Evolutionary conservation across 2,888 invertebrate genomes (phyloP), one percentile per base, ranked within the genome.

Genomic region (Andrena bicolor): DNA sequence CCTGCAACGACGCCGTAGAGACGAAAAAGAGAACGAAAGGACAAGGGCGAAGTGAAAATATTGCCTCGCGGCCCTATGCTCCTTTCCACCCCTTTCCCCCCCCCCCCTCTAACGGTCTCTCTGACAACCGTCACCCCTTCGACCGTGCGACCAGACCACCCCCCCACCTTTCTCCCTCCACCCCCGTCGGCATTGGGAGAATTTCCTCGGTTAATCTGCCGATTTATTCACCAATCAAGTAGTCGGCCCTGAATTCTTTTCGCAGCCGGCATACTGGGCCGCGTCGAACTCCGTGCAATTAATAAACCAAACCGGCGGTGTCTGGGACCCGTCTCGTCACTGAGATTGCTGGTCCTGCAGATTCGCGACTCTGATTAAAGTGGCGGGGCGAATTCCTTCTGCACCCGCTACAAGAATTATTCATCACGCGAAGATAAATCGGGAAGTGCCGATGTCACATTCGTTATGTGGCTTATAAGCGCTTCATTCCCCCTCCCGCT

Each of bases 31-130:
- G 81, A 82, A 84, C 51, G 82, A 83, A 85, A 77, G 77, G 83
- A 82, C 78, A 82, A 86, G 78, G 78, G 78, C 81, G 80, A 89
- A 89, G 87, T 81, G 86, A 88, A 88, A 88, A 89, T 89, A 88
- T 88, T 89, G 86, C 88, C 85, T 85, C 83, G 85, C 83, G 82
- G 77, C 76, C 86, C 76, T 65, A 64, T 35, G 26, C 72, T 69
- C 66, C 70, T 77, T 74, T 81, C 75, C 58, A 8, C 48, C 65
- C 72, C 32, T 51, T n/a, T n/a, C n/a, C n/a, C n/a, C n/a, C 16
- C 48, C 56, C 35, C 4, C 13, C 13, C 71, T 49, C 63, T 51
- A 69, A 75, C 71, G 70, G 48, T 73, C 76, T 58, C 74, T 63
- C 71, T 53, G 70, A 72, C 68, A 64, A 76, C 53, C 82, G 35